phyloP scores from a whole-genome alignment of 1,140 invertebrate species.

The Lamellibrachia luymesi region DNA sequence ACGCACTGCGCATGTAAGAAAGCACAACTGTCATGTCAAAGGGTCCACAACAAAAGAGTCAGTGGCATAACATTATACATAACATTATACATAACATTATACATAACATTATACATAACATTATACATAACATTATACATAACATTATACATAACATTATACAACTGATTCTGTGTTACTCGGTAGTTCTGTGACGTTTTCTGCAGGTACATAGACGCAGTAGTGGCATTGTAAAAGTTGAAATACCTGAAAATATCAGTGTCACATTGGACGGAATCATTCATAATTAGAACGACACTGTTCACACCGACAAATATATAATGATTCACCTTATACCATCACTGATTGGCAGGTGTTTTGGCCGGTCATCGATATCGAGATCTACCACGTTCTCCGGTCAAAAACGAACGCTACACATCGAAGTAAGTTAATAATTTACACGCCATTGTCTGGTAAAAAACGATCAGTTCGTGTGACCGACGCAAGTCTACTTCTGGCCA shows the following conservation, averaged over 20 bases:
- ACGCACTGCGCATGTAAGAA: too few relatives aligned
- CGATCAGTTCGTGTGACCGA: not conserved
- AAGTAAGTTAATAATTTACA: not conserved
- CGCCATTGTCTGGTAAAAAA: not conserved
- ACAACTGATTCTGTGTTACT: not conserved
- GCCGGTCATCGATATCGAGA: not conserved
- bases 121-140: too few relatives aligned
- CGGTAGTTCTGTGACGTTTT: not conserved
- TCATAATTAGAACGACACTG: too few relatives aligned
- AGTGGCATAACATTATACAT: not conserved
- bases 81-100: not conserved
- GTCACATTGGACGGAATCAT: not conserved
- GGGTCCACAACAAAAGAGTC: too few relatives aligned
- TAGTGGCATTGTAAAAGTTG: not conserved
- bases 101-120: not conserved
- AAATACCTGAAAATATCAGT: not conserved
- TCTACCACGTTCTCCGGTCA: not conserved
- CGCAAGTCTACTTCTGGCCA: not conserved
- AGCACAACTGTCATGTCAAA: too few relatives aligned
- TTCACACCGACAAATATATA: not conserved
- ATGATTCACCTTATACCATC: not conserved
- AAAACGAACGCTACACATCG: not conserved
- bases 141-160: not conserved
- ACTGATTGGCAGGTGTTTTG: not conserved
- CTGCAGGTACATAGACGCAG: not conserved